These are phyloP conservation scores for Otocyon megalotis DNA, from an alignment of 2,113 vertebrate genomes.

Conservation along the genomic window DNA sequence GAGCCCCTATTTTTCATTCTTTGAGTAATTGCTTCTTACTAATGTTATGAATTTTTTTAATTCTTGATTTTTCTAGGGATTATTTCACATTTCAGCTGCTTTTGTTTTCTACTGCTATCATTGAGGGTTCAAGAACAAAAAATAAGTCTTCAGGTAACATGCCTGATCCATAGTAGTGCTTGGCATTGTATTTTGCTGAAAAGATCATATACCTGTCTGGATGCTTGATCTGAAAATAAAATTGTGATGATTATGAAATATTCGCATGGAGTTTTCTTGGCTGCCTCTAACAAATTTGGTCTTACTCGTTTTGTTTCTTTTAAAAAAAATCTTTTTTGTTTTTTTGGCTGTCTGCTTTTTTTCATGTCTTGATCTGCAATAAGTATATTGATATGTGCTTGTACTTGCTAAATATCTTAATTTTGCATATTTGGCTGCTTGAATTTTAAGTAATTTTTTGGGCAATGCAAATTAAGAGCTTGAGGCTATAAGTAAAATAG, in stretches of 20 bases:
- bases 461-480: slow-evolving; percentile 65
- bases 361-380: slow-evolving; percentile 67
- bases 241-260: slow-evolving; percentile 63
- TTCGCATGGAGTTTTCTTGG: slow-evolving; percentile 80
- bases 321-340: not conserved
- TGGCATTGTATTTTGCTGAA: slow-evolving; percentile 70
- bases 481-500: slow-evolving; percentile 65
- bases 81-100: slow-evolving; percentile 84
- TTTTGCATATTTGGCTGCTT: slow-evolving; percentile 81
- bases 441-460: slow-evolving; percentile 75
- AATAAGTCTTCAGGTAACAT: slow-evolving; percentile 84
- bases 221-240: slow-evolving; percentile 75
- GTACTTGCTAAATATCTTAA: slow-evolving; percentile 75
- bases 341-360: slow-evolving; percentile 76
- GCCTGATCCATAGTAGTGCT: slow-evolving; percentile 81
- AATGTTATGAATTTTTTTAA: slow-evolving; percentile 80
- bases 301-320: slow-evolving; percentile 49
- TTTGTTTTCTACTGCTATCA: slow-evolving; percentile 86
- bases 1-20: slow-evolving; percentile 69
- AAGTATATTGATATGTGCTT: slow-evolving; percentile 75
- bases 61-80: slow-evolving; percentile 84
- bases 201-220: slow-evolving; percentile 67
- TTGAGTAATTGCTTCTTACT: slow-evolving; percentile 78
- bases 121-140: slow-evolving; percentile 83
- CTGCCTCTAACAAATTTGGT: slow-evolving; percentile 78